These are phyloP conservation scores for Merodon equestris DNA, from an alignment of 2,888 invertebrate genomes.

Conservation along the genomic window DNA sequence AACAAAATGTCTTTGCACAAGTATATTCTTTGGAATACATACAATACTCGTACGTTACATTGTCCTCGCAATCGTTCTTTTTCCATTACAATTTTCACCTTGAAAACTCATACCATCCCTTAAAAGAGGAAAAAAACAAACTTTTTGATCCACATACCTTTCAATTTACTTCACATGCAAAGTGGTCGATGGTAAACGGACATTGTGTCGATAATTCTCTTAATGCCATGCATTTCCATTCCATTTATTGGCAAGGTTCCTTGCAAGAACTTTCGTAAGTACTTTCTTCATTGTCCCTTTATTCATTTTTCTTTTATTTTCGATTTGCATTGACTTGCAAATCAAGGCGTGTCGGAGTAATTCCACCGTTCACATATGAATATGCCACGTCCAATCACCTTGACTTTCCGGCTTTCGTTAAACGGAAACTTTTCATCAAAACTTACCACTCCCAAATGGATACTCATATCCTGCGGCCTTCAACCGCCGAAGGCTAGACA, in stretches of 20 bases:
- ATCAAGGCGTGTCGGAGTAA: conserved; percentile 24
- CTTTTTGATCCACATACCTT: conserved; percentile 11
- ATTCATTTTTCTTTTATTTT: too few species aligned
- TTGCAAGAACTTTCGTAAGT: background rate
- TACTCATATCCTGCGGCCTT: too few species aligned
- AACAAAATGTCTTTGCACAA: too few species aligned
- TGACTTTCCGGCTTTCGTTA: conserved; percentile 1
- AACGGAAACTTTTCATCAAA: background rate
- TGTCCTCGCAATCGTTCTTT: conserved; percentile 41
- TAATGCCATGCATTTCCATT: conserved; percentile 54
- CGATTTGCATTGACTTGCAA: conserved; percentile 45
- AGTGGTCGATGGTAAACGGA: conserved; percentile 47
- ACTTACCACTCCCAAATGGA: background rate
- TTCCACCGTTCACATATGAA: conserved; percentile 49
- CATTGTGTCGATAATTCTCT: conserved; percentile 53
- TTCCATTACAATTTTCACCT: conserved; percentile 51
- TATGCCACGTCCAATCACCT: conserved; percentile 12
- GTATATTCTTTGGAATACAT: too few species aligned
- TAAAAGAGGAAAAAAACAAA: conserved; percentile 23
- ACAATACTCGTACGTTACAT: too few species aligned
- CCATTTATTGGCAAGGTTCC: conserved; percentile 43
- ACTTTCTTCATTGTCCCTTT: conserved; percentile 29
- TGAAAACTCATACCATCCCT: conserved; percentile 20
- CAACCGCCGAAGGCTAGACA: too few species aligned
- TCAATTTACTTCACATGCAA: conserved; percentile 6